A percentile compares a stretch with the other conserved stretches of the same genome.
phyloP scores from a whole-genome alignment of 2,113 vertebrate species.

The Mugil cephalus region DNA sequence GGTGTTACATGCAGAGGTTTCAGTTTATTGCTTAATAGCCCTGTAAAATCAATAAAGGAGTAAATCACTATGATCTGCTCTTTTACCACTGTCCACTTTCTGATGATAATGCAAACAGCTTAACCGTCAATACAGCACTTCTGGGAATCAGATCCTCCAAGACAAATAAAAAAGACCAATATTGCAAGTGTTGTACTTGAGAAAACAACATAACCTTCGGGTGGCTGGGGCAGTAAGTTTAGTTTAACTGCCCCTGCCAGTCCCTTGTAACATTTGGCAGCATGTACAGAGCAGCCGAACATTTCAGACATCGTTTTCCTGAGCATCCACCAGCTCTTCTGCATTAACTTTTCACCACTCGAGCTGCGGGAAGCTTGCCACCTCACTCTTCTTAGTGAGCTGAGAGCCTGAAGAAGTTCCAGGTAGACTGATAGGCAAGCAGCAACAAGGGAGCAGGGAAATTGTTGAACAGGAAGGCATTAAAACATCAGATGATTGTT shows the following conservation, averaged over 20 bases:
- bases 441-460: background rate
- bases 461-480: background rate
- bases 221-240: slow-evolving; percentile 55
- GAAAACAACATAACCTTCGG: slow-evolving; percentile 32
- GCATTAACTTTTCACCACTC: slow-evolving; percentile 48
- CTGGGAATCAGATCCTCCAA: background rate
- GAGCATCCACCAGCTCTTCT: slow-evolving; percentile 33
- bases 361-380: slow-evolving; percentile 43
- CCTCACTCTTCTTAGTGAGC: slow-evolving; percentile 53
- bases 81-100: slow-evolving; percentile 14
- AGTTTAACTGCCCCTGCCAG: slow-evolving; percentile 57
- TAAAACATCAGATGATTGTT: no score
- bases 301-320: slow-evolving; percentile 39
- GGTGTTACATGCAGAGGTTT: slow-evolving; percentile 21
- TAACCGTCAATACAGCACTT: slow-evolving; percentile 23
- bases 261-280: slow-evolving; percentile 48
- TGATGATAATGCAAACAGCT: slow-evolving; percentile 44
- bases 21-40: slow-evolving; percentile 1
- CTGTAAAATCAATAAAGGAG: slow-evolving; percentile 34
- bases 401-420: slow-evolving; percentile 7
- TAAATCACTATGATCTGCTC: slow-evolving; percentile 33
- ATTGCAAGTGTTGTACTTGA: slow-evolving; percentile 50
- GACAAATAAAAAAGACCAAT: slow-evolving; percentile 28
- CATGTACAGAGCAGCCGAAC: slow-evolving; percentile 20
- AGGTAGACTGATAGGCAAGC: slow-evolving; percentile 2